A percentile compares a stretch with the other conserved stretches of the same genome.
phyloP scores from a whole-genome alignment of 2,888 invertebrate genomes.

The Trilocha varians region DNA sequence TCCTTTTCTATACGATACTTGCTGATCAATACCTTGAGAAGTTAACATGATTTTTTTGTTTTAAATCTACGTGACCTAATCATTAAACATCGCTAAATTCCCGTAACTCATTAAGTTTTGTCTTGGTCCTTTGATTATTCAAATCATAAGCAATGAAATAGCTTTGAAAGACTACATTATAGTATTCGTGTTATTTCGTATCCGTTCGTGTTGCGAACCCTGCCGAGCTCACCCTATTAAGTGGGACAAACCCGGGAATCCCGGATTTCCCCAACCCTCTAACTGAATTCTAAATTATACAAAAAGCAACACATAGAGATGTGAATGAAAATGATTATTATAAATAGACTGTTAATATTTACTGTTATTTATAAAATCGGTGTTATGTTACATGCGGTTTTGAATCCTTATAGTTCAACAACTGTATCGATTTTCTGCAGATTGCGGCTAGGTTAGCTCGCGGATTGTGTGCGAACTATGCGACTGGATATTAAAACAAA shows the following conservation, averaged over 20 bases:
- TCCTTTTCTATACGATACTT: no score
- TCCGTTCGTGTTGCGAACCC: neutral
- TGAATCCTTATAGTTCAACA: slow-evolving; percentile 41
- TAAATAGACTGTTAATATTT: no score
- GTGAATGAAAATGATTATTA: neutral
- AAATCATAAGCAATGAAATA: no score
- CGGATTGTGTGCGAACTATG: neutral
- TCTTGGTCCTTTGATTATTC: no score
- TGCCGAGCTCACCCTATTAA: neutral
- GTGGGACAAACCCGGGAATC: neutral
- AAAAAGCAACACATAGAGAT: neutral
- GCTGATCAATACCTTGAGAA: no score
- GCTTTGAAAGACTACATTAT: no score
- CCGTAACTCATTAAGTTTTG: no score
- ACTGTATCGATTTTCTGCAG: slow-evolving; percentile 51
- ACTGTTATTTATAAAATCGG: slow-evolving; percentile 27
- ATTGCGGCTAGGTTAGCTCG: neutral
- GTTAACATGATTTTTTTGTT: no score
- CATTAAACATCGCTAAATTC: no score
- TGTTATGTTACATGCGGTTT: slow-evolving; percentile 54
- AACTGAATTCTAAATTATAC: neutral
- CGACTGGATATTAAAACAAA: no score
- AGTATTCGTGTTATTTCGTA: no score
- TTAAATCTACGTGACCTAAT: no score
- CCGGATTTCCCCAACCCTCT: neutral